These are phyloP conservation scores for Antechinus stuartii DNA, from an alignment of 2,113 vertebrate species.

Conservation along the genomic window DNA sequence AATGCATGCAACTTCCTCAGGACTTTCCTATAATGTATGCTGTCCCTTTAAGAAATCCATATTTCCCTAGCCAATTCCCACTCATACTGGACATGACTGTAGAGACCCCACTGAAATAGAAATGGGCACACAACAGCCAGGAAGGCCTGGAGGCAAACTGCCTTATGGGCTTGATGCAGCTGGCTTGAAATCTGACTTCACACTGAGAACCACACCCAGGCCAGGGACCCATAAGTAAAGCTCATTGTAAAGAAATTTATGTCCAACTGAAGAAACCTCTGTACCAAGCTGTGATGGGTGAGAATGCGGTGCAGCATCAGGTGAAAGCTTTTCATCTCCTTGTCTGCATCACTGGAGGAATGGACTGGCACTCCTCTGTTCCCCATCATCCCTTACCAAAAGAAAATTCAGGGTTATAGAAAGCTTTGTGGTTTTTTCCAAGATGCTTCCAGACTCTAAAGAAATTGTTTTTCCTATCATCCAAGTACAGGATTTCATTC, in stretches of 20 bases:
- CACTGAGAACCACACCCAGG: constrained; percentile 37
- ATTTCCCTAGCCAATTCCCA: background rate
- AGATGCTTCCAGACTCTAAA: constrained; percentile 22
- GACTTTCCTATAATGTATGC: constrained; percentile 19
- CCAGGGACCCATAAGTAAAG: constrained; percentile 41
- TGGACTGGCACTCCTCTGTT: background rate
- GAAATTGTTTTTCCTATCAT: constrained; percentile 53
- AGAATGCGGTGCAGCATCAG: background rate
- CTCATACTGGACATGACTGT: background rate
- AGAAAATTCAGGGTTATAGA: constrained; percentile 56
- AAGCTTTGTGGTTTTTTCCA: constrained; percentile 56
- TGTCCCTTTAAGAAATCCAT: constrained; percentile 29
- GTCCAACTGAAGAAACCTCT: constrained; percentile 47
- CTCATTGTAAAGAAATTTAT: constrained; percentile 16
- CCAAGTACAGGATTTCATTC: constrained; percentile 37
- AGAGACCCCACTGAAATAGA: background rate
- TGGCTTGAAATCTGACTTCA: constrained; percentile 39
- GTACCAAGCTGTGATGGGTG: constrained; percentile 24
- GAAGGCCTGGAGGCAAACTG: background rate
- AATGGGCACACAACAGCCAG: constrained; percentile 10
- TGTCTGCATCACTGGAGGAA: background rate
- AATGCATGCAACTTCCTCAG: constrained; percentile 27
- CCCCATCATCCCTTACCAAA: constrained; percentile 51
- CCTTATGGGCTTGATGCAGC: background rate
- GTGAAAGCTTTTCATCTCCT: constrained; percentile 37